Base-by-base conservation (phyloP, 1,140 invertebrate species). In the Tribolium castaneum region DNA sequence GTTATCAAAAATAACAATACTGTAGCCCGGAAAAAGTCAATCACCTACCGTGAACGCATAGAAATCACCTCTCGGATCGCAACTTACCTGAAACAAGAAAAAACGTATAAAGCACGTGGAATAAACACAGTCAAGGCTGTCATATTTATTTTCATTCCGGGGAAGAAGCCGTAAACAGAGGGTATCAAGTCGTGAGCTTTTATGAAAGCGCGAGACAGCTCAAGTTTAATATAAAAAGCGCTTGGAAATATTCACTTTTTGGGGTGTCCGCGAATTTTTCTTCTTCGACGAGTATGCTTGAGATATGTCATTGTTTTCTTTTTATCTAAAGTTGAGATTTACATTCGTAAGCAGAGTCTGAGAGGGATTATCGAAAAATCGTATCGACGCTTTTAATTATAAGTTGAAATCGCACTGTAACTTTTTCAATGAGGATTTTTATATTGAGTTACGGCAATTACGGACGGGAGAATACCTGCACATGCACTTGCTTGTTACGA, bases 31-130 rank as follows among this genome's bases (percentile, higher is more conserved):
- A 30, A 9, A 9, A 34, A 73, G 71, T 73, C 71, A 54, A 73
- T 73, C 71, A 73, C 71, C 71, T 73, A 50, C 19, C 19, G 2
- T 73, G 49, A 22, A 73, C 71, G 71, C 71, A 73, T 73, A 73
- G 50, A 54, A 73, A 73, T 4, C 52, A 34, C 49, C 12, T 49
- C 35, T 35, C 13, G 12, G 13, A 5, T 72, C n/a, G 71, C 19
- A 54, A 73, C 71, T 73, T 34, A 73, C 71, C 71, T 73, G 71
- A 7, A 73, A 73, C 71, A 73, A 70, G 16, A 70, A 73, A 54
- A 73, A 35, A 35, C 34, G 30, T 2, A 66, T 34, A 66, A 66
- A 30, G 59, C 59, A 14, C 30, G 30, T 66, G 30, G 9, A 59
- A 59, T 59, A 59, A 59, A 30, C 2, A 59, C 16, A 59, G 54